Percentiles rank a stretch among this genome's conserved stretches.
Evolutionary conservation across 2,797 vertebrate species (phyloP).

Genomic region (Platyrinchus mystaceus): DNA sequence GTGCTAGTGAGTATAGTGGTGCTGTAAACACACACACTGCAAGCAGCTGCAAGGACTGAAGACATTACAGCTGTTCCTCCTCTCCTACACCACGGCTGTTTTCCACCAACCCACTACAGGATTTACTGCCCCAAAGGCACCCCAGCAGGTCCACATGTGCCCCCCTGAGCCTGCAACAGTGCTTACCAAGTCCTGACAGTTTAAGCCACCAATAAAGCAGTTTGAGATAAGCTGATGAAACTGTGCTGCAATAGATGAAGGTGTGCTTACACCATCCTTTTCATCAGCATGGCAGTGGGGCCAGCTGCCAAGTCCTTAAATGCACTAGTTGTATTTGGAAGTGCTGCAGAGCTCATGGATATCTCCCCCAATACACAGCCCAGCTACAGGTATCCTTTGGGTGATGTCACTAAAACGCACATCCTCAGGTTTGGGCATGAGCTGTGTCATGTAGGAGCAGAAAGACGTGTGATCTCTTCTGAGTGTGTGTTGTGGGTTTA

Average conservation of each 20-base stretch:
- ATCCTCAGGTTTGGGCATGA: not conserved
- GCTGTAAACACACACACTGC: accelerated
- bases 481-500: too few relatives aligned
- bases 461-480: not conserved
- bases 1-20: accelerated
- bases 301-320: not conserved
- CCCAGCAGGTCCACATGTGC: accelerated
- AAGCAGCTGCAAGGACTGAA: not conserved
- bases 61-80: not conserved
- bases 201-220: not conserved
- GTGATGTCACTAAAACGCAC: not conserved
- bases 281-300: accelerated
- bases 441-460: not conserved
- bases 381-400: not conserved
- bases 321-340: not conserved
- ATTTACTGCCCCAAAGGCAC: not conserved
- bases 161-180: not conserved
- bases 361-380: not conserved
- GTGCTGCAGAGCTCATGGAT: not conserved
- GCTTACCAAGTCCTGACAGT: not conserved
- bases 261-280: not conserved
- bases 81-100: not conserved
- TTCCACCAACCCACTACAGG: not conserved
- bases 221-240: not conserved
- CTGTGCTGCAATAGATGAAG: not conserved